A percentile compares a stretch with the other conserved stretches of the same genome.
phyloP scores from a whole-genome alignment of 2,888 invertebrate genomes.

The Ochropleura plecta region DNA sequence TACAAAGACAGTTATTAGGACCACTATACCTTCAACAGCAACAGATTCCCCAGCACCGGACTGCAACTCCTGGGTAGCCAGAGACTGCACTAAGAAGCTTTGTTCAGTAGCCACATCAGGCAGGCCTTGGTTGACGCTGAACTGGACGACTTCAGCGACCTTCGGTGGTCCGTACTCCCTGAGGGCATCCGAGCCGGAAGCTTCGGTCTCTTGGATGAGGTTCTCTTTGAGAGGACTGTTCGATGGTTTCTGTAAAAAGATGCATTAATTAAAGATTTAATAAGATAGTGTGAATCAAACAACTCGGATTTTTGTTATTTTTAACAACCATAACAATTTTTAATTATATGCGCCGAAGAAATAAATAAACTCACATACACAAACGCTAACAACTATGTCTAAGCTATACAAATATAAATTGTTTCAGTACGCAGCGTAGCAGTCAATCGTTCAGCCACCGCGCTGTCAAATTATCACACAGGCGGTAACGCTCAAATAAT shows the following conservation, averaged over 20 bases:
- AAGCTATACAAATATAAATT: no score
- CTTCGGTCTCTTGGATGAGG: constrained; percentile 82
- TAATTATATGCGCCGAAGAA: background rate
- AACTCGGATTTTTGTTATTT: background rate
- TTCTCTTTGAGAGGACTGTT: constrained; percentile 84
- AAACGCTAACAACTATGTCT: no score
- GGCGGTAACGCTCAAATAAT: background rate
- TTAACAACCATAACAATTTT: background rate
- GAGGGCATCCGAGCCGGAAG: constrained; percentile 87
- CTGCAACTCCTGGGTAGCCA: constrained; percentile 60
- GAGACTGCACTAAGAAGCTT: constrained; percentile 71
- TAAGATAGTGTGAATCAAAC: background rate
- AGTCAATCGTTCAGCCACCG: no score
- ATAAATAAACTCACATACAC: no score
- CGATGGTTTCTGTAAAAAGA: constrained; percentile 78
- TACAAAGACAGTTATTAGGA: background rate
- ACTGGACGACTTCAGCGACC: constrained; percentile 70
- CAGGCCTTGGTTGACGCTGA: constrained; percentile 77
- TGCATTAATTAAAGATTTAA: background rate
- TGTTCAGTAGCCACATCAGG: constrained; percentile 81
- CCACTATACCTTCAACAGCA: constrained; percentile 62
- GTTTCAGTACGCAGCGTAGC: no score
- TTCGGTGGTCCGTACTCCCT: constrained; percentile 88
- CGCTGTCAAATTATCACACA: background rate
- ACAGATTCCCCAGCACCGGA: constrained; percentile 48